phyloP scores from a whole-genome alignment of 2,113 vertebrate genomes.

The Copsychus sechellarum region DNA sequence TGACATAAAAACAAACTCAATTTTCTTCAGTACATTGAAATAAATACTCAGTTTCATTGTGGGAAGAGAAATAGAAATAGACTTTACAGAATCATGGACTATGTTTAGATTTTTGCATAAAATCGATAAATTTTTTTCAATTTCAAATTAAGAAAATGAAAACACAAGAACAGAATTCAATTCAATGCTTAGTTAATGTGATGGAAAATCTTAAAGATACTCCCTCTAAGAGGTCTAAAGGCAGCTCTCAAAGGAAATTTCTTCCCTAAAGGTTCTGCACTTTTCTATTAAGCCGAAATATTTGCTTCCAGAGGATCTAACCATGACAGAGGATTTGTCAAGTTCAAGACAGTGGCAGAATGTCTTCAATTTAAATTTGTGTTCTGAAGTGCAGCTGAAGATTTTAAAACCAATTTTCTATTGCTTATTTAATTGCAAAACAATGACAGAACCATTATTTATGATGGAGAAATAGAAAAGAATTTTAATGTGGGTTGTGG shows the following conservation, averaged over 20 bases:
- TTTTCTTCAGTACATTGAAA: neutral
- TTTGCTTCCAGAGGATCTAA: neutral
- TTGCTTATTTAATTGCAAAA: neutral
- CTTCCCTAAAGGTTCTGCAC: neutral
- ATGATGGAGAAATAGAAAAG: neutral
- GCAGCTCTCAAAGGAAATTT: neutral
- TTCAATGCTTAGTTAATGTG: neutral
- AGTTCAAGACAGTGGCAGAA: neutral
- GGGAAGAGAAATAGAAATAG: neutral
- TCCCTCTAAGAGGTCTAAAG: neutral
- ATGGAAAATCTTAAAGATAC: neutral
- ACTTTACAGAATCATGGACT: neutral
- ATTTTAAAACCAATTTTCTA: neutral
- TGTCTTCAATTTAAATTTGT: neutral
- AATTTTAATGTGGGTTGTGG: accelerated
- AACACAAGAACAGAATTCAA: neutral
- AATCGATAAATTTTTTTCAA: neutral
- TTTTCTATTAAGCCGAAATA: neutral
- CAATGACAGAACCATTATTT: neutral
- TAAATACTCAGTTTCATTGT: neutral
- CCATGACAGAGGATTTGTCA: neutral
- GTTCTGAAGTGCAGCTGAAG: neutral
- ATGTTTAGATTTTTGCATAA: neutral
- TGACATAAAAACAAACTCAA: neutral
- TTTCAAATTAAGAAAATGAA: neutral